phyloP scores from a whole-genome alignment of 2,888 invertebrate genomes.

The Megamerina dolium region DNA sequence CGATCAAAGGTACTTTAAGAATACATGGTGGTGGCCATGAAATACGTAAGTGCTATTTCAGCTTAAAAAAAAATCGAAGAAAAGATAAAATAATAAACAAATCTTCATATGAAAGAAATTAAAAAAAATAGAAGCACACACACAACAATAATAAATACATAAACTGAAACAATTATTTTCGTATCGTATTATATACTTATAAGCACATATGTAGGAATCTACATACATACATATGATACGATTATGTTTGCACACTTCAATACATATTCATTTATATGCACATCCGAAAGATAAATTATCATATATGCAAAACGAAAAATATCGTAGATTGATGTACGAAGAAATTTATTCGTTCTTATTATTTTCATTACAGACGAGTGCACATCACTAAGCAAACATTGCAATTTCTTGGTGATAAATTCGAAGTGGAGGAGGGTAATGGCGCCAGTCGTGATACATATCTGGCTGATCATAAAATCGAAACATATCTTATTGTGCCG shows the following conservation, averaged over 20 bases:
- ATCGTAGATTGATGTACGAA: too few species aligned
- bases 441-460: conserved; percentile 76
- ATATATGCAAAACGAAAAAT: too few species aligned
- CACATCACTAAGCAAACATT: conserved; percentile 83
- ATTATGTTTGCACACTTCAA: neutral
- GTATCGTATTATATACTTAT: too few species aligned
- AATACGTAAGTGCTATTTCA: too few species aligned
- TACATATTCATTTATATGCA: neutral
- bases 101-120: neutral
- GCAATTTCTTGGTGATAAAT: conserved; percentile 71
- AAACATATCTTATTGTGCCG: conserved; percentile 80
- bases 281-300: neutral
- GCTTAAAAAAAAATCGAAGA: too few species aligned
- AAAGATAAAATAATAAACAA: too few species aligned
- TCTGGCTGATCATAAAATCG: conserved; percentile 81
- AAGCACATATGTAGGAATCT: too few species aligned
- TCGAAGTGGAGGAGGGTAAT: conserved; percentile 80
- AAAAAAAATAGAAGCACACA: neutral
- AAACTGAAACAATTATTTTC: too few species aligned
- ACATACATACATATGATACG: neutral
- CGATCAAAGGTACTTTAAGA: too few species aligned
- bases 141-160: neutral
- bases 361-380: conserved; percentile 69
- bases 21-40: too few species aligned
- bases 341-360: too few species aligned